Evolutionary conservation across 2,888 invertebrate species (phyloP).

Genomic region (Ephialtes manifestator): DNA sequence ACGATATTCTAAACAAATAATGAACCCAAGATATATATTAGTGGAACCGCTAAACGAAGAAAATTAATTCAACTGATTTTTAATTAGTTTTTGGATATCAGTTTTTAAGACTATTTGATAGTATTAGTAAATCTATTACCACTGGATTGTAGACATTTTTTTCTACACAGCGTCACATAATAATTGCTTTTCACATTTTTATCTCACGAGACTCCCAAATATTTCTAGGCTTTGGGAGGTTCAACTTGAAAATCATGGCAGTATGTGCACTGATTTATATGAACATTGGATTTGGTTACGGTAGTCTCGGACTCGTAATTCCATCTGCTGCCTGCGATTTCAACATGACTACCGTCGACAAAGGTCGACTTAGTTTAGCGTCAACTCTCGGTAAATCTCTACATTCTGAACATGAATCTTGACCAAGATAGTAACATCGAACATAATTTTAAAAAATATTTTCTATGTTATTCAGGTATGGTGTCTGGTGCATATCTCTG

Average conservation of each 20-base stretch:
- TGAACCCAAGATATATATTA: too few species aligned
- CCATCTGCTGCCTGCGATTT: constrained; percentile 95
- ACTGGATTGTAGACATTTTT: too few species aligned
- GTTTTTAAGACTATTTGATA: too few species aligned
- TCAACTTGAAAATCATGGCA: constrained; percentile 92
- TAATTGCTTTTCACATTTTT: not conserved
- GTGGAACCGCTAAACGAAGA: too few species aligned
- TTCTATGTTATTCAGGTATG: constrained; percentile 87
- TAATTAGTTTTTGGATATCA: too few species aligned
- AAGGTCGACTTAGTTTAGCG: constrained; percentile 92
- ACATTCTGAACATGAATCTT: not conserved
- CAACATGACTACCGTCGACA: constrained; percentile 92
- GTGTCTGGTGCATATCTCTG: constrained; percentile 91
- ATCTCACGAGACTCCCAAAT: not conserved
- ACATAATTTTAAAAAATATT: not conserved
- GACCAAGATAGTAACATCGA: not conserved
- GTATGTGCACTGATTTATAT: constrained; percentile 93
- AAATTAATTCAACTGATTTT: too few species aligned
- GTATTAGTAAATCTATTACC: too few species aligned
- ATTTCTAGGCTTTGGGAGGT: constrained; percentile 91
- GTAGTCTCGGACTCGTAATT: constrained; percentile 93
- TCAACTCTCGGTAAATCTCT: constrained; percentile 90
- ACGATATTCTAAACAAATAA: too few species aligned
- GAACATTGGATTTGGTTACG: constrained; percentile 93
- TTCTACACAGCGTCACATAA: not conserved